These are phyloP conservation scores for Ascidia mentula DNA, from an alignment of 23 tunicate species.

Conservation along the genomic window DNA sequence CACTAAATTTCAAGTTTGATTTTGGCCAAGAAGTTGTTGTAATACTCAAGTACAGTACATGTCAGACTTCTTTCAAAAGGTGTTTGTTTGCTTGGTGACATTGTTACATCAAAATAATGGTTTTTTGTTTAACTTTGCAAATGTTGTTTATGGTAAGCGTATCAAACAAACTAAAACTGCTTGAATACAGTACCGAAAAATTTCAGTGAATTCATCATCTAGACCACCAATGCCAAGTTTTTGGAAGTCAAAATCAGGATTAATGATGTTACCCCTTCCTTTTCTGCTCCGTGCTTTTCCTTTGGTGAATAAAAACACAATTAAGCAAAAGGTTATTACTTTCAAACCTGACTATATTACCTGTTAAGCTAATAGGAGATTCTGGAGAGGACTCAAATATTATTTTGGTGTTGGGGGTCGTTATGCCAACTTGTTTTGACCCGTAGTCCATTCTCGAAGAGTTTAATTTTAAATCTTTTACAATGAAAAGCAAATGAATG, in stretches of 20 bases:
- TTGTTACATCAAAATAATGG: background rate
- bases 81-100: background rate
- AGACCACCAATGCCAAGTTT: conserved; percentile 96
- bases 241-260: conserved; percentile 92
- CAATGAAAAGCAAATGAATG: conserved; percentile 36
- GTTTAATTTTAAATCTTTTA: conserved; percentile 6
- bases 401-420: conserved; percentile 15
- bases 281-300: conserved; percentile 51
- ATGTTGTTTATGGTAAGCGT: background rate
- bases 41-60: too few species aligned
- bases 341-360: conserved; percentile 7
- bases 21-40: too few species aligned
- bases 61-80: too few species aligned
- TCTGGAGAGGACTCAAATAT: conserved; percentile 35
- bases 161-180: background rate
- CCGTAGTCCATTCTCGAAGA: too few species aligned
- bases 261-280: conserved; percentile 76
- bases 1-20: background rate
- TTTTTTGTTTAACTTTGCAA: background rate
- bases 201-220: conserved; percentile 98
- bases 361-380: conserved; percentile 49
- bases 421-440: background rate
- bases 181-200: conserved; percentile 41
- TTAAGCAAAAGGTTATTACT: background rate
- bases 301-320: conserved; percentile 4